Conservation (phyloP, 2,888 invertebrate genomes). For the Tineola bisselliella region DNA sequence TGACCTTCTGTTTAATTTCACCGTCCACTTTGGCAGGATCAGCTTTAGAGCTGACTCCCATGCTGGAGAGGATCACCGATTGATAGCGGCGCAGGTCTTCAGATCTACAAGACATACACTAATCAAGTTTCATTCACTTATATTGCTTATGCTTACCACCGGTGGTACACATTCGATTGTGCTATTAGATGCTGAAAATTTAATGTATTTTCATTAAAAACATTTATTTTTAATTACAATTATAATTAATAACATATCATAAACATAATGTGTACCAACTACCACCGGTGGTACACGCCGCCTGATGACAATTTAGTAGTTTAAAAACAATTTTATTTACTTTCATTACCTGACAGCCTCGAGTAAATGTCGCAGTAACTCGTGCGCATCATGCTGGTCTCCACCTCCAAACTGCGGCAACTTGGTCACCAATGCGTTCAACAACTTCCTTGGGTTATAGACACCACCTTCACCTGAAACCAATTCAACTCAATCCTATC, state of each 20-base stretch:
- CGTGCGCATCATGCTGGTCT: slow-evolving; percentile 97
- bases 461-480: slow-evolving; percentile 70
- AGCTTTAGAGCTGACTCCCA: slow-evolving; percentile 77
- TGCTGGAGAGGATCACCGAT: slow-evolving; percentile 78
- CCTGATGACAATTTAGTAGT: too few relatives aligned
- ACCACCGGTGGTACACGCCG: too few relatives aligned
- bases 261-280: too few relatives aligned
- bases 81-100: slow-evolving; percentile 84
- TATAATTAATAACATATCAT: too few relatives aligned
- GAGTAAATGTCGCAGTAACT: slow-evolving; percentile 87
- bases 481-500: too few relatives aligned
- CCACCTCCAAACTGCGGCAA: slow-evolving; percentile 90
- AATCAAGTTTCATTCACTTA: not conserved
- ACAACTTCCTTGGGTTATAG: slow-evolving; percentile 71
- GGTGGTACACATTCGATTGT: too few relatives aligned
- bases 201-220: too few relatives aligned
- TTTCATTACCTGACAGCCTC: slow-evolving; percentile 83
- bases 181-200: too few relatives aligned
- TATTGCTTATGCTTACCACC: too few relatives aligned
- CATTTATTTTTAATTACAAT: too few relatives aligned
- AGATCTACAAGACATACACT: slow-evolving; percentile 42
- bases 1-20: slow-evolving; percentile 78
- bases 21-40: slow-evolving; percentile 82
- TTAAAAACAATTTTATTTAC: too few relatives aligned
- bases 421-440: slow-evolving; percentile 71